Conservation (phyloP, 2,113 vertebrate species). For the Copsychus sechellarum region DNA sequence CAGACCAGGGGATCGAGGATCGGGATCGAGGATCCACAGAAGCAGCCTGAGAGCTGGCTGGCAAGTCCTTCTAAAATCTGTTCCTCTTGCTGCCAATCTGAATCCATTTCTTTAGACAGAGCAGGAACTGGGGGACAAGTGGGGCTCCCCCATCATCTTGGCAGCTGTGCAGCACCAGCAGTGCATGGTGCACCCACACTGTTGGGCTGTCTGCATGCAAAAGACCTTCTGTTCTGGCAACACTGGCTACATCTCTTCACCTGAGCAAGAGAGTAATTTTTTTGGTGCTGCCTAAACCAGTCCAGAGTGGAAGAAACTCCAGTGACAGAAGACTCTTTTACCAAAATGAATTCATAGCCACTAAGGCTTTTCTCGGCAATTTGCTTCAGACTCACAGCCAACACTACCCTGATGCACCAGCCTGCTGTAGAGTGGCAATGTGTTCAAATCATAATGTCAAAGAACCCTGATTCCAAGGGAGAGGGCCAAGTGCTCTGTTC, state of each 20-base stretch:
- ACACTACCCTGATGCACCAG: background rate
- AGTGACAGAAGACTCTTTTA: background rate
- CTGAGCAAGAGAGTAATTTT: background rate
- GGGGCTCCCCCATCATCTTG: background rate
- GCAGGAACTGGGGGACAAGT: rapidly evolving
- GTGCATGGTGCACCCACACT: rapidly evolving
- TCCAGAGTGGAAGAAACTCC: background rate
- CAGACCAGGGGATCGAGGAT: rapidly evolving
- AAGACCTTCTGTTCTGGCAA: background rate
- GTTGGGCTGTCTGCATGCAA: background rate
- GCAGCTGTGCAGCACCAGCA: background rate
- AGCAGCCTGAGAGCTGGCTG: background rate
- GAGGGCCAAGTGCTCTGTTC: background rate
- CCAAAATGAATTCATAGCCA: background rate
- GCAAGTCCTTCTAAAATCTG: background rate
- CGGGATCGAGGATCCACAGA: rapidly evolving
- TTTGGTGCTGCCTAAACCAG: rapidly evolving
- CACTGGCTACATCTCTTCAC: background rate
- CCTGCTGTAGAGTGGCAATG: background rate
- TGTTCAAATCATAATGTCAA: background rate
- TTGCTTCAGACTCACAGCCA: background rate
- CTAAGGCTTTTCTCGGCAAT: background rate
- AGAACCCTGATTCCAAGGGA: background rate
- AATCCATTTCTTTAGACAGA: background rate
- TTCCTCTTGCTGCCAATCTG: background rate